Evolutionary conservation across 2,888 invertebrate genomes (phyloP), one percentile per base, ranked within the genome.

Genomic region (Lumbricus terrestris): DNA sequence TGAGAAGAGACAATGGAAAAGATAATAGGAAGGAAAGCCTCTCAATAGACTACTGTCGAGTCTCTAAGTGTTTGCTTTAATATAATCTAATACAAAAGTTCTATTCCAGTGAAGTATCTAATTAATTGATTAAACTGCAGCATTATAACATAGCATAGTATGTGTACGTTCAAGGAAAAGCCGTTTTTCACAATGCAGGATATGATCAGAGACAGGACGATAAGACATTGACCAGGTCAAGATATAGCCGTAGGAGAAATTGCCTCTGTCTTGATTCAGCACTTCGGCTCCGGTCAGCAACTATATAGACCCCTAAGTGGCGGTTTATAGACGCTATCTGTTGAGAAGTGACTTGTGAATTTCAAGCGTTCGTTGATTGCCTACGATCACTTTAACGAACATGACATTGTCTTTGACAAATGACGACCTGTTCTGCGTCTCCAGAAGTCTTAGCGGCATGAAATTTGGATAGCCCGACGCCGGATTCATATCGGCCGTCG

Each of bases 391-490:
- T 90, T 94, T 94, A 47, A 94, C 92, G 91, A 93, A 94, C 91
- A 93, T 92, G 6, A 93, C 92, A 89, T 94, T 93, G 91, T 94
- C 94, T 88, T 93, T 93, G 29, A 94, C 92, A 91, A 93, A 94
- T 13, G 92, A n/a, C n/a, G n/a, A 93, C 69, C 93, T 92, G 29
- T 92, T 89, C 0, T 89, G n/a, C 20, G n/a, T 82, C 20, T 92
- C 91, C 18, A 92, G 85, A 29, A 82, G 82, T 18, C n/a, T 85
- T n/a, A 93, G 91, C 0, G 93, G 92, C 85, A 94, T 92, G 91
- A 95, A 95, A 89, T 94, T 91, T 0, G 95, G 95, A 91, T 94
- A 94, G 1, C 95, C 95, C 90, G 93, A 94, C 3, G 95, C 95
- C 18, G 94, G 94, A 93, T 95, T 95, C 94, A 94, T 94, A 90